These are phyloP conservation scores for Parauchenoglanis punctatus DNA, from an alignment of 2,797 vertebrate genomes.

Conservation along the genomic window DNA sequence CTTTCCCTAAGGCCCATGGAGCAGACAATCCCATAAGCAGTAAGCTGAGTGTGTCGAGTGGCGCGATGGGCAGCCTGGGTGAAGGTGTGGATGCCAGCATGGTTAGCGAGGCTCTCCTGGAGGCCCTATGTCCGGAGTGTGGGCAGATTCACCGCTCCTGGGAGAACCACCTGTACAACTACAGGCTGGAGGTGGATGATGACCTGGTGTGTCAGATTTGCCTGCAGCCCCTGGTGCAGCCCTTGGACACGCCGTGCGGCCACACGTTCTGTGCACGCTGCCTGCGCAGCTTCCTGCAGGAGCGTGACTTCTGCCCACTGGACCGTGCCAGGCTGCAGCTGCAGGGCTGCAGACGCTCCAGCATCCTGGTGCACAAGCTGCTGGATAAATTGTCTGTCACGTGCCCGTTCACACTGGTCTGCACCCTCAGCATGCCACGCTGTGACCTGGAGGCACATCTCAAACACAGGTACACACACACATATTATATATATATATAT, in stretches of 20 bases:
- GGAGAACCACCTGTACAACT: slow-evolving; percentile 98
- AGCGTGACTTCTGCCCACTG: slow-evolving; percentile 96
- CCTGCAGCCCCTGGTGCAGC: slow-evolving; percentile 96
- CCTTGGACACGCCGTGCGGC: slow-evolving; percentile 94
- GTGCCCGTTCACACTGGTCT: slow-evolving; percentile 83
- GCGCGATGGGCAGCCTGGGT: slow-evolving; percentile 86
- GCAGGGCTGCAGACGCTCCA: slow-evolving; percentile 93
- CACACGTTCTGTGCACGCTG: slow-evolving; percentile 98
- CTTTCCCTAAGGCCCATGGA: slow-evolving; percentile 67
- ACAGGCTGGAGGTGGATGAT: slow-evolving; percentile 94
- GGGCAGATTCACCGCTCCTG: slow-evolving; percentile 94
- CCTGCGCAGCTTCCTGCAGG: slow-evolving; percentile 94
- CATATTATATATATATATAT: no score
- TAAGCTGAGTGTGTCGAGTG: slow-evolving; percentile 20
- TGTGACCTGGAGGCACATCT: slow-evolving; percentile 96
- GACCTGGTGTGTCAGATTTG: slow-evolving; percentile 99
- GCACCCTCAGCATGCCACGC: slow-evolving; percentile 92
- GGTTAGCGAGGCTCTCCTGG: slow-evolving; percentile 83
- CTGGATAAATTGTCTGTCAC: slow-evolving; percentile 92
- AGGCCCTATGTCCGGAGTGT: slow-evolving; percentile 90
- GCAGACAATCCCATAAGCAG: slow-evolving; percentile 63
- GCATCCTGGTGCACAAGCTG: slow-evolving; percentile 97
- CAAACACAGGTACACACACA: slow-evolving; percentile 88
- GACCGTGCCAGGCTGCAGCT: slow-evolving; percentile 92
- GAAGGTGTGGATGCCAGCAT: slow-evolving; percentile 80